A percentile compares a stretch with the other conserved stretches of the same genome.
Evolutionary conservation across 2,888 invertebrate genomes (phyloP).

Genomic region (Mythimna lalbum): DNA sequence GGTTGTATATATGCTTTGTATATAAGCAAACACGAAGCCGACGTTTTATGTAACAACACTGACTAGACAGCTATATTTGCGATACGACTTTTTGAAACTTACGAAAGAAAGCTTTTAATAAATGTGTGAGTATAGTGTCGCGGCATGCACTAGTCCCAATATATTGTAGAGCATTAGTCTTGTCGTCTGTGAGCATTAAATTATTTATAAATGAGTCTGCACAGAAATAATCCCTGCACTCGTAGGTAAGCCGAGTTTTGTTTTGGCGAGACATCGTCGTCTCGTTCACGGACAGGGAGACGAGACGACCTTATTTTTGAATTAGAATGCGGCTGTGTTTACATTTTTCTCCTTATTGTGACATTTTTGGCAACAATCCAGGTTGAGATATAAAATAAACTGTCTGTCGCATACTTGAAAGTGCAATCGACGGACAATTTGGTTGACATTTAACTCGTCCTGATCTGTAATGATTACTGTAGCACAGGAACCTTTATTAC

Average conservation of each 20-base stretch:
- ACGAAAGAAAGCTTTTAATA: slow-evolving; percentile 67
- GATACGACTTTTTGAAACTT: slow-evolving; percentile 44
- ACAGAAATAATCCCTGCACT: slow-evolving; percentile 70
- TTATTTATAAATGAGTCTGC: slow-evolving; percentile 69
- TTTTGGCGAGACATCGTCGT: slow-evolving; percentile 81
- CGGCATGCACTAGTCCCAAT: slow-evolving; percentile 65
- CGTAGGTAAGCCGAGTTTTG: slow-evolving; percentile 76
- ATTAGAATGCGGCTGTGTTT: slow-evolving; percentile 88
- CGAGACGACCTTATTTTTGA: slow-evolving; percentile 87
- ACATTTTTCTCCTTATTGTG: slow-evolving; percentile 88
- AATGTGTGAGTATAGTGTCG: slow-evolving; percentile 64
- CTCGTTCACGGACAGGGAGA: slow-evolving; percentile 77
- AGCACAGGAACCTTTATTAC: slow-evolving; percentile 41
- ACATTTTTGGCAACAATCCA: slow-evolving; percentile 86
- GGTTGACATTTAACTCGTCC: slow-evolving; percentile 48
- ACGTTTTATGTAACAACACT: slow-evolving; percentile 37
- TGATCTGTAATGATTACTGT: slow-evolving; percentile 47
- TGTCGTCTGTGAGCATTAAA: slow-evolving; percentile 67
- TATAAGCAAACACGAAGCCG: slow-evolving; percentile 36
- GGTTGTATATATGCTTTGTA: slow-evolving; percentile 24
- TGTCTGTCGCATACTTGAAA: slow-evolving; percentile 73
- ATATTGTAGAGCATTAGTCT: slow-evolving; percentile 68
- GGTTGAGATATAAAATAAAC: slow-evolving; percentile 81
- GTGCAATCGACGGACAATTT: slow-evolving; percentile 60
- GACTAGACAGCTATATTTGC: slow-evolving; percentile 48